Conservation (phyloP, 2,888 invertebrate genomes). For the Eudasyphora cyanicolor region DNA sequence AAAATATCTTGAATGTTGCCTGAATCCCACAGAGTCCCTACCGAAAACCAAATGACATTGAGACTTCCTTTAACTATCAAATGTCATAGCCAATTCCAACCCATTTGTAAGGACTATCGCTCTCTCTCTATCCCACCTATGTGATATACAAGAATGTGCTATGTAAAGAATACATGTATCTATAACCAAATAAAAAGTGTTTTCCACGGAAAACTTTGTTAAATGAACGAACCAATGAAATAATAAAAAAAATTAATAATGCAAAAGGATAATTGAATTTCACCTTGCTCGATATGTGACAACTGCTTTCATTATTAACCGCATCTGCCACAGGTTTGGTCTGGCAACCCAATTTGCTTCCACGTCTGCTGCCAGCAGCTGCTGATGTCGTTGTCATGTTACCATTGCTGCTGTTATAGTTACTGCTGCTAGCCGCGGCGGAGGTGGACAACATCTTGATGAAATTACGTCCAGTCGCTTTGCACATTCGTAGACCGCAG, state of each 20-base stretch:
- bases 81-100: too few relatives aligned
- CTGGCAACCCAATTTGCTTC: constrained; percentile 37
- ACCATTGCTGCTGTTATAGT: constrained; percentile 71
- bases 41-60: too few relatives aligned
- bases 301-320: constrained; percentile 56
- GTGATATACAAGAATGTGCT: too few relatives aligned
- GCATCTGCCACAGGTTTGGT: constrained; percentile 30
- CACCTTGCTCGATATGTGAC: constrained; percentile 78
- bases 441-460: constrained; percentile 54
- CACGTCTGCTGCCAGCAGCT: constrained; percentile 29
- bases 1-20: too few relatives aligned
- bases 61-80: too few relatives aligned
- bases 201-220: not conserved
- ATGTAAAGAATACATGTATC: too few relatives aligned
- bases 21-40: too few relatives aligned
- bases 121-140: too few relatives aligned
- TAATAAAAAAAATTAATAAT: constrained; percentile 10
- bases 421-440: constrained; percentile 50
- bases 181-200: not conserved
- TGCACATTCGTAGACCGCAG: constrained; percentile 52
- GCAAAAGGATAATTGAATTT: constrained; percentile 57
- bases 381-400: not conserved
- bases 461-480: constrained; percentile 54
- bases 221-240: constrained; percentile 18
- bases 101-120: too few relatives aligned